A percentile compares a stretch with the other conserved stretches of the same genome.
These are phyloP conservation scores for Felis chaus DNA, from an alignment of 2,113 vertebrate species.

Conservation along the genomic window DNA sequence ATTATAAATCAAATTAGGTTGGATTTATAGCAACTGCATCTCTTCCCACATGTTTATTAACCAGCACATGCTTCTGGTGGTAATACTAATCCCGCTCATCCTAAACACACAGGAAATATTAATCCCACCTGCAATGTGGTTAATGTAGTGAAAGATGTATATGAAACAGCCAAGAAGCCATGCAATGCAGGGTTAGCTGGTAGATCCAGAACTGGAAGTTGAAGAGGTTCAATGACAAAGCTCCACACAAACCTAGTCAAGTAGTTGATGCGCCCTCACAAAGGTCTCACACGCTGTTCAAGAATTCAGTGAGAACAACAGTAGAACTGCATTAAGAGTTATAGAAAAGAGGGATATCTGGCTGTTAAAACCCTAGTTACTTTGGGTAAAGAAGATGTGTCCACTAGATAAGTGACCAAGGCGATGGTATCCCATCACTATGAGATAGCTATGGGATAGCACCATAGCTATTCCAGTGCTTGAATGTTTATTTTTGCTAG, in stretches of 20 bases:
- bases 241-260: slow-evolving; percentile 89
- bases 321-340: slow-evolving; percentile 89
- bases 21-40: slow-evolving; percentile 93
- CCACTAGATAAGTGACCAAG: slow-evolving; percentile 92
- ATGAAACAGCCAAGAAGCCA: slow-evolving; percentile 92
- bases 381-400: slow-evolving; percentile 91
- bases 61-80: slow-evolving; percentile 93
- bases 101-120: slow-evolving; percentile 94
- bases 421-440: slow-evolving; percentile 87
- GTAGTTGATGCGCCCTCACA: slow-evolving; percentile 91
- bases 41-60: slow-evolving; percentile 94
- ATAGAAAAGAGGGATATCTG: slow-evolving; percentile 84
- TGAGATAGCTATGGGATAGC: neutral
- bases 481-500: slow-evolving; percentile 37
- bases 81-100: slow-evolving; percentile 92
- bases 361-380: slow-evolving; percentile 90
- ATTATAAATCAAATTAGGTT: slow-evolving; percentile 73
- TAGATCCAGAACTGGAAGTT: slow-evolving; percentile 88
- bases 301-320: slow-evolving; percentile 94
- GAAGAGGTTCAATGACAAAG: slow-evolving; percentile 92
- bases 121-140: slow-evolving; percentile 91
- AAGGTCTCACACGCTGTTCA: slow-evolving; percentile 93
- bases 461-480: neutral
- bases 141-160: slow-evolving; percentile 92
- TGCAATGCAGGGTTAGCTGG: slow-evolving; percentile 90